These are phyloP conservation scores for Eonycteris spelaea DNA, from an alignment of 2,113 vertebrate genomes.

Conservation along the genomic window DNA sequence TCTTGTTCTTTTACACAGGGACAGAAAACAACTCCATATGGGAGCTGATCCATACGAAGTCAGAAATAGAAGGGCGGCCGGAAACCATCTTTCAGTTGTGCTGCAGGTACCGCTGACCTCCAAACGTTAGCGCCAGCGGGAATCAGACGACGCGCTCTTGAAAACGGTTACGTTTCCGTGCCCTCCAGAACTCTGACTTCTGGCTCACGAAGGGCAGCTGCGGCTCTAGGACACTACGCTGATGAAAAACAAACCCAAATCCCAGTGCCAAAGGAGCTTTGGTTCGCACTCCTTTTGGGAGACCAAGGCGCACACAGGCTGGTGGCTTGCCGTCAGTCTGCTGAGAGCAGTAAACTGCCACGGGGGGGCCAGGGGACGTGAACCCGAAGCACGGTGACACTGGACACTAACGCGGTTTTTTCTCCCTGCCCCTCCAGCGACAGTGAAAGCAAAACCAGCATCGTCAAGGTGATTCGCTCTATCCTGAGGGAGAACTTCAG, in stretches of 20 bases:
- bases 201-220: background rate
- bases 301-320: background rate
- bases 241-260: background rate
- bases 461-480: conserved; percentile 94
- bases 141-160: background rate
- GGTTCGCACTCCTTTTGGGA: background rate
- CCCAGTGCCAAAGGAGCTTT: background rate
- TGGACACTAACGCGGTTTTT: too few relatives aligned
- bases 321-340: background rate
- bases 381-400: fast-evolving
- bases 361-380: fast-evolving
- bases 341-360: background rate
- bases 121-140: background rate
- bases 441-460: conserved; percentile 91
- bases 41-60: conserved; percentile 97
- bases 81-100: conserved; percentile 95
- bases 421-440: conserved; percentile 82
- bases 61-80: conserved; percentile 94
- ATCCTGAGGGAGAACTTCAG: conserved; percentile 94
- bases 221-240: background rate
- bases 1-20: conserved; percentile 71
- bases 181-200: background rate
- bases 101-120: conserved; percentile 88
- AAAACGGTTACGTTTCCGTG: background rate
- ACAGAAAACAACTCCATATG: conserved; percentile 93